Evolutionary conservation across 2,797 vertebrate species (phyloP), one percentile per base, ranked within the genome.

Genomic region (Halcyon chelicuti): DNA sequence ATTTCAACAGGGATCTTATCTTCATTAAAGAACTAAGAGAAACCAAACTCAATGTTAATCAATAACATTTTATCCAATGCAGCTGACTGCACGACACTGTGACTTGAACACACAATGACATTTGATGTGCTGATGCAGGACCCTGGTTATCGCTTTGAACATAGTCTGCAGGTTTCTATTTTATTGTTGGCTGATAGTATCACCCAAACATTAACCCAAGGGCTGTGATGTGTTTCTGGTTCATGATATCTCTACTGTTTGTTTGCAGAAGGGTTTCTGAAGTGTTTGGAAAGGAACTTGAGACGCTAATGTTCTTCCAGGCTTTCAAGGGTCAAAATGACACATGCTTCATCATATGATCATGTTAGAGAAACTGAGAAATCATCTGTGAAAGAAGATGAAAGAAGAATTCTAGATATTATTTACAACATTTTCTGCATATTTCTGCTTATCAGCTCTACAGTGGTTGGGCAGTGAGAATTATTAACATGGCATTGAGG

Each of bases 251-350:
- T 46, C 21, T 29, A 42, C 33, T 39, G 51, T 54, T 90, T 74
- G 28, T 76, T 77, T 79, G 49, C 62, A 65, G 73, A 78, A 83
- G 46, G 66, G 81, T 88, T 90, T 91, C 76, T 88, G 62, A 90
- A 93, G 42, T n/a, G 37, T 88, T 40, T 81, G 76, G 28, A 81
- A 93, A 93, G 39, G 58, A 93, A 66, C 46, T 81, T 49, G 58
- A 81, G 73, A 78, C 46, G 42, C 19, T 70, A 44, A 58, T 29
- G 12, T 19, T 90, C 58, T 86, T 86, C 33, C 73, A 86, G 85
- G 62, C 47, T 90, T 94, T 62, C 51, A 90, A 91, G 66, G 83
- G 94, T 93, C 88, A 92, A 93, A 90, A 92, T 22, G 62, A 78
- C 76, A 94, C 17, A 82, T 72, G 31, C 37, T 85, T 86, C 61